Evolutionary conservation across 2,888 invertebrate genomes (phyloP).

Genomic region (Dione juno): DNA sequence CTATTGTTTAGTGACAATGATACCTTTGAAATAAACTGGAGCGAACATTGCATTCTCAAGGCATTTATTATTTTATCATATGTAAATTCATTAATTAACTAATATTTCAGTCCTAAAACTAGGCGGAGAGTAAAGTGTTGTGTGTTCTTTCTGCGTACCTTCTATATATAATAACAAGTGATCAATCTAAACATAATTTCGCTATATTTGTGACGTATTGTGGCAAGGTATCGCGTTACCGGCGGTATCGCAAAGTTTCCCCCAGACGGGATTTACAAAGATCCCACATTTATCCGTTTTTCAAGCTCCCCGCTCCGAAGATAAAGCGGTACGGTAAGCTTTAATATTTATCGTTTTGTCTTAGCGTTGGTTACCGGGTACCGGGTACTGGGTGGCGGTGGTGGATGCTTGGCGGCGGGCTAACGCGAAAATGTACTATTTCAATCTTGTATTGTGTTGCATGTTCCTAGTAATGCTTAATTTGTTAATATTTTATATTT

Average conservation of each 20-base stretch:
- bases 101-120: too few relatives aligned
- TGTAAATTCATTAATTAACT: too few relatives aligned
- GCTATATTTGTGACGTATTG: conserved; percentile 15
- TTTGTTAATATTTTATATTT: not conserved
- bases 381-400: conserved; percentile 19
- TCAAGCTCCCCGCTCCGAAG: conserved; percentile 65
- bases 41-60: too few relatives aligned
- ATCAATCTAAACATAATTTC: not conserved
- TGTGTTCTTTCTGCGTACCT: too few relatives aligned
- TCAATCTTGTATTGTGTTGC: conserved; percentile 27
- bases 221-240: not conserved
- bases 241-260: conserved; percentile 40
- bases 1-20: too few relatives aligned
- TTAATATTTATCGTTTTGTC: conserved; percentile 69
- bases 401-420: conserved; percentile 29
- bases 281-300: conserved; percentile 73
- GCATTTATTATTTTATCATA: too few relatives aligned
- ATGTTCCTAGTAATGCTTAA: not conserved
- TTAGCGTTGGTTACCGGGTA: conserved; percentile 29
- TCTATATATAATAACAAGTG: not conserved
- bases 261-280: conserved; percentile 61
- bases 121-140: not conserved
- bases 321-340: conserved; percentile 71
- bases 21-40: too few relatives aligned
- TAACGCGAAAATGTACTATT: conserved; percentile 33